phyloP scores from a whole-genome alignment of 2,113 vertebrate genomes.

The Cynocephalus volans region DNA sequence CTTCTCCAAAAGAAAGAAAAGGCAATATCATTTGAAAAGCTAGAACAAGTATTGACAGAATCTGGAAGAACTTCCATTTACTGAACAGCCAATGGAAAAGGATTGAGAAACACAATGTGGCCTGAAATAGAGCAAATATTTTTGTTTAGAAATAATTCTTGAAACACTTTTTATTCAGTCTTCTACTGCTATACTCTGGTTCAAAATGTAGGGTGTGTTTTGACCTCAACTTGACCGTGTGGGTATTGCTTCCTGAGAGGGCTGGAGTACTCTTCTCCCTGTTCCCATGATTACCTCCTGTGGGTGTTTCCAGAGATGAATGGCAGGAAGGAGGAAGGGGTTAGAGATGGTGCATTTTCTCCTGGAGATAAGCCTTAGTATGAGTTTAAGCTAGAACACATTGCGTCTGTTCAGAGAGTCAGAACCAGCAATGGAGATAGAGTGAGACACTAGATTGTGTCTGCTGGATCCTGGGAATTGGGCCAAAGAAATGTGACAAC shows the following conservation, averaged over 20 bases:
- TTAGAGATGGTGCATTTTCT: background rate
- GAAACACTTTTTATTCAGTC: background rate
- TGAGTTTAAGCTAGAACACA: background rate
- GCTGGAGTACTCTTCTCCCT: background rate
- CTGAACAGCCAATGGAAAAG: background rate
- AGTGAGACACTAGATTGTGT: background rate
- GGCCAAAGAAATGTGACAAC: background rate
- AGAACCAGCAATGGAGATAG: background rate
- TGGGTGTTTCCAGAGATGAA: background rate
- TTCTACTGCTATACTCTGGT: background rate
- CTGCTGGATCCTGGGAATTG: background rate
- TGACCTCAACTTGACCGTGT: background rate
- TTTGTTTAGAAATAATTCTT: slow-evolving; percentile 52
- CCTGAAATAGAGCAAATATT: slow-evolving; percentile 6
- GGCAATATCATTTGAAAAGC: background rate
- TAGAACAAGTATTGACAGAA: background rate
- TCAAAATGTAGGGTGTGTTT: background rate
- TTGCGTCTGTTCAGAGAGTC: background rate
- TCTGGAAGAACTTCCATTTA: slow-evolving; percentile 13
- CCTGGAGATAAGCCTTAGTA: background rate
- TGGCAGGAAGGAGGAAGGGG: background rate
- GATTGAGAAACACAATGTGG: slow-evolving; percentile 16
- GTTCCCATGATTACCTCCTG: background rate
- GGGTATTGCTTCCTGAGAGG: background rate
- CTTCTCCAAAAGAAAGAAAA: background rate